These are phyloP conservation scores for Graptemys geographica DNA, from an alignment of 2,797 vertebrate species.

Conservation along the genomic window DNA sequence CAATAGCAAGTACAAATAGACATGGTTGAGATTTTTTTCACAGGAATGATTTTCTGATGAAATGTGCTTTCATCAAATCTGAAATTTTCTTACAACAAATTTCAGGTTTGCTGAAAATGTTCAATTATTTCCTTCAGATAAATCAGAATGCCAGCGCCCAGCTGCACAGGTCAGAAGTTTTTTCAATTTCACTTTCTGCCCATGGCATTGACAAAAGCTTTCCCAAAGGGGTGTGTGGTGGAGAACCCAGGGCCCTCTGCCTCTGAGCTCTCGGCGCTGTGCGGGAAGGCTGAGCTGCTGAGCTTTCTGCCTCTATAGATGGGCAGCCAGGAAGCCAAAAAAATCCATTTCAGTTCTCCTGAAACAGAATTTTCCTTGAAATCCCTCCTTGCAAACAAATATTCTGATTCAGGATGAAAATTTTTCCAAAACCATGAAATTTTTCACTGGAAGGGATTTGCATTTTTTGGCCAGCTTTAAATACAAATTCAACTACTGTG, in stretches of 20 bases:
- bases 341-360: too few species aligned
- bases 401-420: too few species aligned
- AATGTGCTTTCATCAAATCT: not conserved
- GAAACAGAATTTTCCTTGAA: too few species aligned
- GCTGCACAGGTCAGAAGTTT: not conserved
- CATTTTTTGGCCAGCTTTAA: not conserved
- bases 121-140: not conserved
- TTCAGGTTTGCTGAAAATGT: not conserved
- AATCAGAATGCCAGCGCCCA: not conserved
- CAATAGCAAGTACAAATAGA: not conserved
- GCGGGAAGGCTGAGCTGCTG: not conserved
- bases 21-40: not conserved
- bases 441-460: not conserved
- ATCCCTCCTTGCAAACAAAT: too few species aligned
- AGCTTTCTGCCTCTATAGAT: not conserved
- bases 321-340: too few species aligned
- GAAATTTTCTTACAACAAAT: not conserved
- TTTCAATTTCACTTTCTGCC: not conserved
- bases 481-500: not conserved
- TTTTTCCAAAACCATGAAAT: too few species aligned
- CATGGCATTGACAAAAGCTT: not conserved
- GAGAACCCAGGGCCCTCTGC: not conserved
- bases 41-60: not conserved
- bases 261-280: too few species aligned
- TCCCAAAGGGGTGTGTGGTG: not conserved